Base-by-base conservation (phyloP, 1,140 invertebrate species). In the Halesus radiatus region DNA sequence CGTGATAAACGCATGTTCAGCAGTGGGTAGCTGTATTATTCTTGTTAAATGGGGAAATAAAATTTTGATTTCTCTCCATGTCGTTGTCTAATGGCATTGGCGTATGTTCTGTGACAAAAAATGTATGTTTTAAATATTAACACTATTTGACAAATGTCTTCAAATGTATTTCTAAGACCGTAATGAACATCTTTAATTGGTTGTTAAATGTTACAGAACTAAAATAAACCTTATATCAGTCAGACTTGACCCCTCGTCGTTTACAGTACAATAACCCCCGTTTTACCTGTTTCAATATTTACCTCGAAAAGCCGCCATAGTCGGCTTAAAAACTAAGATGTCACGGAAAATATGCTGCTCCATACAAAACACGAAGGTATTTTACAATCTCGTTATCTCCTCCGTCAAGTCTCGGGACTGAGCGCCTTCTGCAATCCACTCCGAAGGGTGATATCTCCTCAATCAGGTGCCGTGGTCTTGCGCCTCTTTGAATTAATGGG, bases 241-340 rank as follows among this genome's bases (percentile, higher is more conserved):
- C 62, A 64, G 22, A 29, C 10, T 0, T 32, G 7, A 32, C 62
- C 62, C 16, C 62, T 32, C 15, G 26, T 26, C 16, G 23, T 10
- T 15, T 16, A 6, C 16, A 32, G n/a, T 70, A 20, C 8, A 18
- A 70, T 70, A 50, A 45, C 37, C 26, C 52, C 13, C 18, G n/a
- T 52, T 66, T 77, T 77, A 66, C 75, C 75, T 80, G 78, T 73
- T 73, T 26, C 80, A 76, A 75, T 78, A 78, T 78, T 70, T 81
- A 72, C 53, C 58, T 77, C 22, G 50, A 45, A 52, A 66, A 56
- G 70, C 70, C 50, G 70, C 70, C 70, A 37, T 37, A 74, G 70
- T 74, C 70, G 50, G 70, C 50, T 74, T 74, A 79, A 60, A 75
- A 82, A 79, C 81, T 76, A 76, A 82, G 81, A 76, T 79, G 81